These are phyloP conservation scores for Drosophila ficusphila DNA, from an alignment of 1,140 invertebrate genomes.

Conservation along the genomic window DNA sequence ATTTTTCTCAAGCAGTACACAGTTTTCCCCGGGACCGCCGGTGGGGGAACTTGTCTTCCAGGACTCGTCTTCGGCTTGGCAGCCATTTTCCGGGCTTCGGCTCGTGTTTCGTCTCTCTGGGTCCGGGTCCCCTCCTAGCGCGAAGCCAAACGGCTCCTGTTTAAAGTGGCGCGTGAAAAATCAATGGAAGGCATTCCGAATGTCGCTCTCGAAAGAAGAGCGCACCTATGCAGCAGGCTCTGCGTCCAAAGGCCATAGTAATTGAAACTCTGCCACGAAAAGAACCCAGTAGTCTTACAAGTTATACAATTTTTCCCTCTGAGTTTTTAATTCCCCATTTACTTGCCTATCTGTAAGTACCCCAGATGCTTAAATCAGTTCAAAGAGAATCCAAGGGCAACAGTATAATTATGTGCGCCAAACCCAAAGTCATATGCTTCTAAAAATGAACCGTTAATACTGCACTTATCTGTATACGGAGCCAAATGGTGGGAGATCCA, in stretches of 20 bases:
- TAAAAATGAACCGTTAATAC: no score
- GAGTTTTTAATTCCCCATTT: conserved; percentile 38
- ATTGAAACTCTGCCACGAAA: neutral
- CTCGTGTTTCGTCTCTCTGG: conserved; percentile 17
- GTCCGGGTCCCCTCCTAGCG: neutral
- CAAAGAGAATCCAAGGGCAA: conserved; percentile 53
- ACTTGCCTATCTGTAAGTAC: conserved; percentile 42
- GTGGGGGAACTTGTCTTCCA: conserved; percentile 1
- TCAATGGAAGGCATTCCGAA: conserved; percentile 46
- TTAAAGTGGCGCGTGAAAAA: conserved; percentile 52
- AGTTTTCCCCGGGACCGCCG: conserved; percentile 49
- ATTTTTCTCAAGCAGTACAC: conserved; percentile 65
- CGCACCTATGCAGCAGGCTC: conserved; percentile 46
- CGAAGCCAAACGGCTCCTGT: neutral
- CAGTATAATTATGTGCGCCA: neutral
- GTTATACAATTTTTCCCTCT: neutral
- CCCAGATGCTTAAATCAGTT: conserved; percentile 1
- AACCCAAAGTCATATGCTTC: no score
- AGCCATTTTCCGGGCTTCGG: conserved; percentile 58
- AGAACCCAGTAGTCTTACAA: conserved; percentile 42
- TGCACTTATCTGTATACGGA: no score
- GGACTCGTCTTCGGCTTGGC: conserved; percentile 44
- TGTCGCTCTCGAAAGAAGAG: conserved; percentile 40
- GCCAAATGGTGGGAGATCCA: no score
- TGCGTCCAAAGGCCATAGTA: neutral